A percentile compares a stretch with the other conserved stretches of the same genome.
Conservation (phyloP, 2,113 vertebrate genomes). For the Sterna hirundo region DNA sequence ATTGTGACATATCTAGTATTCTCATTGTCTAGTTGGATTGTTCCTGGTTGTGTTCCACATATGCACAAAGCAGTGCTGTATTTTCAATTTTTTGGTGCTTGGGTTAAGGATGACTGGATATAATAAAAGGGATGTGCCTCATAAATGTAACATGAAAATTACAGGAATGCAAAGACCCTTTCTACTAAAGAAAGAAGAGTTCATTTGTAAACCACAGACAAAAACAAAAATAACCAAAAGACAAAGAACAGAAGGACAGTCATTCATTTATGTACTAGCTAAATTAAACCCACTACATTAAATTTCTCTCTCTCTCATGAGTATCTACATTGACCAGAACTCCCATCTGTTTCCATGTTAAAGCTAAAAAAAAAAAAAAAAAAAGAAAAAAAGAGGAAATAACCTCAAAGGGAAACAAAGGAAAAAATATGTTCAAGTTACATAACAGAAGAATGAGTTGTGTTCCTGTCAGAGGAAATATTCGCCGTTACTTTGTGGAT, state of each 20-base stretch:
- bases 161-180: background rate
- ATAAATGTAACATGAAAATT: background rate
- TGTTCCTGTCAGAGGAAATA: background rate
- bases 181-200: background rate
- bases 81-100: background rate
- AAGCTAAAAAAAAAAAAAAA: background rate
- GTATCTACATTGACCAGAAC: background rate
- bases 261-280: background rate
- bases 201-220: background rate
- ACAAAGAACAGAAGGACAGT: background rate
- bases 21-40: background rate
- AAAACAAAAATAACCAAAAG: background rate
- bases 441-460: background rate
- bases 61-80: background rate
- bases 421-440: background rate
- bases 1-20: background rate
- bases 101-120: background rate
- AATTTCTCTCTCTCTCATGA: background rate
- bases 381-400: background rate
- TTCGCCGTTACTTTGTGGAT: background rate
- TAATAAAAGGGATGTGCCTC: background rate
- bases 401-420: background rate
- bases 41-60: background rate
- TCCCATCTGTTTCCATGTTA: background rate
- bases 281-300: background rate